Percentiles rank a stretch among this genome's conserved stretches.
phyloP scores from a whole-genome alignment of 2,797 vertebrate species.

The Syngnathus acus region DNA sequence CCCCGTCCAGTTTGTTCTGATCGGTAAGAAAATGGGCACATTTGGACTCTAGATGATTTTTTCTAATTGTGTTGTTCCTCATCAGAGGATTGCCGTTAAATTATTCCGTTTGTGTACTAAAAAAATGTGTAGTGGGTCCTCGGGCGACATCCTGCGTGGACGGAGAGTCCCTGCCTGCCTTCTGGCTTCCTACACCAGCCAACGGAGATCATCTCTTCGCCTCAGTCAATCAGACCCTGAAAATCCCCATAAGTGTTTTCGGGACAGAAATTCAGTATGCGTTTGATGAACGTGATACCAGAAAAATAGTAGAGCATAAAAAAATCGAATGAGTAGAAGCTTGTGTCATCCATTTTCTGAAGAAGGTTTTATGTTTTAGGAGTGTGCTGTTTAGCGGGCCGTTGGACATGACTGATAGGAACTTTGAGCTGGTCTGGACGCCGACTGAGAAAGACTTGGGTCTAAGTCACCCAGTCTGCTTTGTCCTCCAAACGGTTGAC shows the following conservation, averaged over 20 bases:
- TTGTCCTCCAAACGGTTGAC: neutral
- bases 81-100: no score
- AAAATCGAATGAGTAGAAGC: no score
- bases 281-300: no score
- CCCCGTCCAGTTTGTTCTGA: constrained; percentile 2
- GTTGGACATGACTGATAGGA: no score
- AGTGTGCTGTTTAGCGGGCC: neutral
- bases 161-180: neutral
- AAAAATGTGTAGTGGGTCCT: neutral
- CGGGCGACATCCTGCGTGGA: neutral
- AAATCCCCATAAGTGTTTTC: neutral
- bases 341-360: no score
- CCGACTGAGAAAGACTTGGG: neutral
- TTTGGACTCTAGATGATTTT: neutral
- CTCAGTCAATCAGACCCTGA: neutral
- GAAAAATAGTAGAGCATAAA: no score
- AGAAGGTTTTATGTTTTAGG: neutral
- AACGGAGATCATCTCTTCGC: neutral
- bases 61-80: no score
- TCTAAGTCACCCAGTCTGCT: neutral
- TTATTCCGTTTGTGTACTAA: no score
- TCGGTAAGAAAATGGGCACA: neutral
- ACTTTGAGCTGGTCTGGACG: neutral
- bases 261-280: no score
- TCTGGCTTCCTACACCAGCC: neutral